These are phyloP conservation scores for Cottoperca gobio DNA, from an alignment of 2,797 vertebrate species.

Conservation along the genomic window DNA sequence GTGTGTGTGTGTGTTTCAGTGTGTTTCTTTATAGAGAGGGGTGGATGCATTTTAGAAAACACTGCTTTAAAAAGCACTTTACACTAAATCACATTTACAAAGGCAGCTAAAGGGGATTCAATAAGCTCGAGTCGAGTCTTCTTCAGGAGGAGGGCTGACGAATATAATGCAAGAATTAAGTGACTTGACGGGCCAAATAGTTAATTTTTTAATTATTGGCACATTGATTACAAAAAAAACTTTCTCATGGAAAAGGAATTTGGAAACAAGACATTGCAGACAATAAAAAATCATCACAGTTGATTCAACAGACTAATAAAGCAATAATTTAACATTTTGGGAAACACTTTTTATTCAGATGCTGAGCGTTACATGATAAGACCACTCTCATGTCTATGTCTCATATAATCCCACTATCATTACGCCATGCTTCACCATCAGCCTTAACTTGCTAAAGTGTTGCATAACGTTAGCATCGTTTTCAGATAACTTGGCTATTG, in stretches of 20 bases:
- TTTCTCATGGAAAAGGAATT: not conserved
- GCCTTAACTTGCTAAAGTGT: too few relatives aligned
- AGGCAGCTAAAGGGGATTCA: constrained; percentile 7
- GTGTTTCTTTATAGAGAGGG: not conserved
- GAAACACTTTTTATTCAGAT: not conserved
- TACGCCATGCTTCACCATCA: too few relatives aligned
- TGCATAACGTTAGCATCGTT: too few relatives aligned
- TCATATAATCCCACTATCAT: too few relatives aligned
- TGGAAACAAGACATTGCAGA: not conserved
- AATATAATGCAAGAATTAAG: not conserved
- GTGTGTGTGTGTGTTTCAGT: not conserved
- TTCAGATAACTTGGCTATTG: too few relatives aligned
- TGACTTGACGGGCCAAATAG: not conserved
- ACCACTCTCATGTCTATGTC: not conserved
- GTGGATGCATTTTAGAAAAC: constrained; percentile 31
- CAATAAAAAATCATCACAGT: not conserved
- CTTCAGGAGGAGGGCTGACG: constrained; percentile 7
- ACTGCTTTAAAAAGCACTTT: constrained; percentile 30
- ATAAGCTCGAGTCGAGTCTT: constrained; percentile 8
- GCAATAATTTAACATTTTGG: too few relatives aligned
- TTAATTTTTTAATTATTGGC: constrained; percentile 7
- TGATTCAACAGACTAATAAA: not conserved
- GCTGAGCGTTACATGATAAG: constrained; percentile 5
- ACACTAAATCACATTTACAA: constrained; percentile 28
- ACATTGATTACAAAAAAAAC: not conserved